phyloP scores from a whole-genome alignment of 30 jellyfish, hydroid and myxozoan species.

The Aurelia aurita region DNA sequence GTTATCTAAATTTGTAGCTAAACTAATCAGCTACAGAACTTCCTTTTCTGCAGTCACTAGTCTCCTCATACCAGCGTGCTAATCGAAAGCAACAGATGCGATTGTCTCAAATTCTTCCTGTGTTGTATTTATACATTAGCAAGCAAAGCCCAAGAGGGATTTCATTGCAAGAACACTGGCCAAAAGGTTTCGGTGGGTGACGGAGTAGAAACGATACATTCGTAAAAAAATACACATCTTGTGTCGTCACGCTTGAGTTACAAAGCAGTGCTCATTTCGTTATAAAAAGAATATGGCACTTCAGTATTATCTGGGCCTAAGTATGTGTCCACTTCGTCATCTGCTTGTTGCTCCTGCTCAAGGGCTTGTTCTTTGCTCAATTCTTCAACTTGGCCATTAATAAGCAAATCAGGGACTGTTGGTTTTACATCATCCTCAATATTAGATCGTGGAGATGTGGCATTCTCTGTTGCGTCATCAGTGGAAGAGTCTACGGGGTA shows the following conservation, averaged over 20 bases:
- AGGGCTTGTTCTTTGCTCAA: neutral
- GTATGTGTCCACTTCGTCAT: constrained; percentile 29
- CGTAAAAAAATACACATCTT: no score
- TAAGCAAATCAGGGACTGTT: neutral
- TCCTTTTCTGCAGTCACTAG: no score
- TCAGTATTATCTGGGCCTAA: constrained; percentile 20
- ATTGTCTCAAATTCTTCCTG: no score
- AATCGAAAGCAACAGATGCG: no score
- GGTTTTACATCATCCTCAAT: neutral
- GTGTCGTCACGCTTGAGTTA: neutral
- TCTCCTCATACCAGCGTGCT: no score
- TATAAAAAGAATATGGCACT: constrained; percentile 19
- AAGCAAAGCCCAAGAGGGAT: no score
- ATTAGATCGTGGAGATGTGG: constrained; percentile 12
- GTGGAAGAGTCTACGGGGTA: constrained; percentile 48
- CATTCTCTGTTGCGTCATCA: constrained; percentile 16
- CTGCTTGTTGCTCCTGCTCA: neutral
- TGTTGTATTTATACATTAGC: no score
- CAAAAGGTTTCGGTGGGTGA: no score
- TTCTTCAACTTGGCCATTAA: constrained; percentile 2
- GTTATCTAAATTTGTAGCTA: no score
- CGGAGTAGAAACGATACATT: no score
- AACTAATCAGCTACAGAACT: no score
- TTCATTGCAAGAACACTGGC: no score
- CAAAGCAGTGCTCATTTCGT: constrained; percentile 48